These are phyloP conservation scores for Pachypsylla venusta DNA, from an alignment of 1,140 invertebrate species.

Conservation along the genomic window DNA sequence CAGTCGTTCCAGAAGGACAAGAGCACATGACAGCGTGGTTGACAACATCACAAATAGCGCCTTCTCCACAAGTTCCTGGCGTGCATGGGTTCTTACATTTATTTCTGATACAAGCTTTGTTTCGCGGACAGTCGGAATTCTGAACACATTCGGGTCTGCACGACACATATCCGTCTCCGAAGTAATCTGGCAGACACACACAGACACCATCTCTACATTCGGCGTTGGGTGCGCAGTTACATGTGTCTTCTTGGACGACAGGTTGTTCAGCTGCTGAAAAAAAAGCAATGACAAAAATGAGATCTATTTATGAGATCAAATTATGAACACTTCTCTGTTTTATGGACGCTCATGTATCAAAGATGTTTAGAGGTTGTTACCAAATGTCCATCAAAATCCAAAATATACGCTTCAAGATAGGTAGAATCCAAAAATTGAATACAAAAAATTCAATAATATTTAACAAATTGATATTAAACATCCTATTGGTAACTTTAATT, in stretches of 20 bases:
- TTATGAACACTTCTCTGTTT: too few relatives aligned
- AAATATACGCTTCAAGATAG: too few relatives aligned
- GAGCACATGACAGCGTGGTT: conserved; percentile 68
- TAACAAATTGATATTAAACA: too few relatives aligned
- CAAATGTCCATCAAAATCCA: too few relatives aligned
- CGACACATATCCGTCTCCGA: conserved; percentile 43
- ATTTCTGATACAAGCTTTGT: conserved; percentile 49
- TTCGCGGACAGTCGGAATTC: conserved; percentile 43
- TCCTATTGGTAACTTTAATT: too few relatives aligned
- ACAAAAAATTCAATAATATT: too few relatives aligned
- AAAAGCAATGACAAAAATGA: too few relatives aligned
- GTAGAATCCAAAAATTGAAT: too few relatives aligned
- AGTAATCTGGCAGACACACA: conserved; percentile 41
- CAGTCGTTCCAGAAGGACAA: conserved; percentile 57
- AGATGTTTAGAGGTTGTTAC: too few relatives aligned
- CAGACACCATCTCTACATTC: conserved; percentile 45
- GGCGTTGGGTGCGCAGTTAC: conserved; percentile 49
- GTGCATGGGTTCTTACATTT: conserved; percentile 56
- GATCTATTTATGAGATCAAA: too few relatives aligned
- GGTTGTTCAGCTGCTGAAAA: conserved; percentile 15
- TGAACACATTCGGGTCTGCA: conserved; percentile 46
- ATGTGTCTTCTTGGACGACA: conserved; percentile 31
- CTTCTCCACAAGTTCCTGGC: conserved; percentile 42
- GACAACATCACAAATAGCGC: conserved; percentile 48
- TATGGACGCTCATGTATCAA: too few relatives aligned